Evolutionary conservation across 2,113 vertebrate species (phyloP).

Genomic region (Electrona antarctica): DNA sequence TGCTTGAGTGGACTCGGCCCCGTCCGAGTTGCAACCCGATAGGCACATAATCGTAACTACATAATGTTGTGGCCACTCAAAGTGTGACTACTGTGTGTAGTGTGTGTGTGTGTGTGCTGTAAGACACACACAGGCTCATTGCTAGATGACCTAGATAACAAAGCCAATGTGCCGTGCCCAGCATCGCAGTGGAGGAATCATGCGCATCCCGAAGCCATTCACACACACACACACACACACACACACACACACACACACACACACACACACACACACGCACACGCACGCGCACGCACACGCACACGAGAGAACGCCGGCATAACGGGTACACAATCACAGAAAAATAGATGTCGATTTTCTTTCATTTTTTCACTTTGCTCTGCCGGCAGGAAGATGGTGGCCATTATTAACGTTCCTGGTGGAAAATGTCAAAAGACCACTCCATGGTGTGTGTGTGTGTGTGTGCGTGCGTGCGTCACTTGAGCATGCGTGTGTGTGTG

Average conservation of each 20-base stretch:
- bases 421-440: not conserved
- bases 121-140: slow-evolving; percentile 22
- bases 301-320: not conserved
- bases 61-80: too few relatives aligned
- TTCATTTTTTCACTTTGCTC: not conserved
- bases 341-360: too few relatives aligned
- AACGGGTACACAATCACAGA: too few relatives aligned
- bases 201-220: slow-evolving; percentile 18
- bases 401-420: not conserved
- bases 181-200: not conserved
- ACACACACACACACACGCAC: not conserved
- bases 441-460: too few relatives aligned
- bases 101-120: not conserved
- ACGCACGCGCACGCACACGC: slow-evolving; percentile 18
- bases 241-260: not conserved
- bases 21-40: too few relatives aligned
- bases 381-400: not conserved
- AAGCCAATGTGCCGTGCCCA: slow-evolving; percentile 41
- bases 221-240: slow-evolving; percentile 27
- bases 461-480: too few relatives aligned
- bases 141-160: slow-evolving; percentile 55
- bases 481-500: too few relatives aligned
- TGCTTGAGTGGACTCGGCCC: too few relatives aligned
- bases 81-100: too few relatives aligned
- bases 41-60: too few relatives aligned